A percentile compares a stretch with the other conserved stretches of the same genome.
phyloP scores from a whole-genome alignment of 92 coral and sea anemone species.

The Bergia sp. region DNA sequence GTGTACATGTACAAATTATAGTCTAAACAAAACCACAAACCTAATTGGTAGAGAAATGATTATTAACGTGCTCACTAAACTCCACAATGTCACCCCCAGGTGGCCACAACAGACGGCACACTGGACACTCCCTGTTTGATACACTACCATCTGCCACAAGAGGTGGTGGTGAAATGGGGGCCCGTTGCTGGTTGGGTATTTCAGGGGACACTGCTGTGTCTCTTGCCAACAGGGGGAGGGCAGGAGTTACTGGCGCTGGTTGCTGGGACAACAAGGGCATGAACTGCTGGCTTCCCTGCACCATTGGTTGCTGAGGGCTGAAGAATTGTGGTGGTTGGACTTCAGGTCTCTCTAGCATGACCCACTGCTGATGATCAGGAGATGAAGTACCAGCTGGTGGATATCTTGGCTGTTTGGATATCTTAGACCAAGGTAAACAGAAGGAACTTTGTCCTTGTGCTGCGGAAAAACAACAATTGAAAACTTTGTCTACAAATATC shows the following conservation, averaged over 20 bases:
- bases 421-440: neutral
- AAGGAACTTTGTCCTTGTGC: neutral
- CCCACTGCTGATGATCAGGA: slow-evolving; percentile 23
- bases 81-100: slow-evolving; percentile 61
- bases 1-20: neutral
- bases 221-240: slow-evolving; percentile 5
- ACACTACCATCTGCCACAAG: slow-evolving; percentile 42
- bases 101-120: slow-evolving; percentile 83
- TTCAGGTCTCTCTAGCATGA: slow-evolving; percentile 32
- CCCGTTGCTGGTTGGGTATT: slow-evolving; percentile 15
- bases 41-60: slow-evolving; percentile 60
- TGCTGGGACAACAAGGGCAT: slow-evolving; percentile 3
- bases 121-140: slow-evolving; percentile 78
- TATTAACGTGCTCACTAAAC: slow-evolving; percentile 76
- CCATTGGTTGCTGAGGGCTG: neutral
- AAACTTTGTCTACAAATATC: neutral
- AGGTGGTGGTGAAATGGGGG: slow-evolving; percentile 36
- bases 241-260: neutral
- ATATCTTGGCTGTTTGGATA: neutral
- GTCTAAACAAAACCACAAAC: neutral
- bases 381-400: neutral
- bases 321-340: neutral
- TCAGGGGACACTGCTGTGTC: slow-evolving; percentile 33
- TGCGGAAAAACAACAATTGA: neutral
- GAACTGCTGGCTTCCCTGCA: neutral